Evolutionary conservation across 1,140 invertebrate genomes (phyloP), one percentile per base, ranked within the genome.

Genomic region (Antheraea pernyi): DNA sequence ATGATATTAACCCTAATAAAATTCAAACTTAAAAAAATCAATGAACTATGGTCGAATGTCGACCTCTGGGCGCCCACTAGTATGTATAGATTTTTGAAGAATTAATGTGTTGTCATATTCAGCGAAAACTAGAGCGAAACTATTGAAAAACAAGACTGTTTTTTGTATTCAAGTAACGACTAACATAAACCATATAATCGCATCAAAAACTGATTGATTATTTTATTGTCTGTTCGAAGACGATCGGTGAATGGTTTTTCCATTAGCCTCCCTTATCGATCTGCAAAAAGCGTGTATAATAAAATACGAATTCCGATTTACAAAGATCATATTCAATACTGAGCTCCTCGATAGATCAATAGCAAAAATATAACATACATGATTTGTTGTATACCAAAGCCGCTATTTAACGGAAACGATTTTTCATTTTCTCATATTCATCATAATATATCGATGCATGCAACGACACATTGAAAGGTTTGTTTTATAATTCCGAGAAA

Each of bases 401-500:
- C 39, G 39, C 39, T 42, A 42, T 42, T 42, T 4, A 11, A 10
- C 11, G 39, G 39, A 8, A 42, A 42, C 11, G 39, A 11, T 11
- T 7, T 11, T 53, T n/a, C 13, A 53, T 53, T 53, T 53, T 13
- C 13, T 16, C 60, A 61, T 30, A 61, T 61, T 61, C 60, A 30
- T 61, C 30, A 60, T 7, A n/a, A n/a, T n/a, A 19, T 2, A 19
- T 30, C 16, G 22, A 30, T 61, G 19, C n/a, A 42, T 39, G 42
- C 13, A 39, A 61, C n/a, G 60, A 42, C 36, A 64, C 39, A n/a
- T 64, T 64, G n/a, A 42, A 64, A 64, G 37, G 62, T n/a, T 64
- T 5, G 16, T 16, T 64, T 64, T 16, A 37, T 42, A 42, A 19
- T 65, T n/a, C 48, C 42, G 18, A 65, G 68, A 67, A 73, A 69